Base-by-base conservation (phyloP, 2,797 vertebrate genomes). In the Pipistrellus nathusii region DNA sequence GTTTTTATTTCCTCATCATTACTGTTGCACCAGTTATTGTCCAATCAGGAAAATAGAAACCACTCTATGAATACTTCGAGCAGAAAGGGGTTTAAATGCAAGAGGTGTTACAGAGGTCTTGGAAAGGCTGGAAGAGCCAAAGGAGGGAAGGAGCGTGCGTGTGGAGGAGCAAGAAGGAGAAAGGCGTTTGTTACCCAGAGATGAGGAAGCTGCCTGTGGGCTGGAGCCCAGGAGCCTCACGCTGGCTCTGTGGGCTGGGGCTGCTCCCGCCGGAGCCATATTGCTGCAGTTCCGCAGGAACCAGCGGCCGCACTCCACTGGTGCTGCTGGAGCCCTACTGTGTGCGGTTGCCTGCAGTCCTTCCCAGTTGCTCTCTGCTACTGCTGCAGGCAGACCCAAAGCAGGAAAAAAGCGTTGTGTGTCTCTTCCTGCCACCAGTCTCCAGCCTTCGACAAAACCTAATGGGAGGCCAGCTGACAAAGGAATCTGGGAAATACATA, bases 401-500 rank as follows among this genome's bases (percentile, higher is more conserved):
- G 73, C 46, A n/a, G 86, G 69, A 41, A 27, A n/a, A n/a, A 18
- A 41, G 13, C 18, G n/a, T 11, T 23, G 20, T 38, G 20, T n/a
- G 20, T 23, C n/a, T 80, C 35, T 85, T 69, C 41, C 68, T 66
- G 76, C 76, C 53, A 12, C 51, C 14, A 32, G n/a, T n/a, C 68
- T 80, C 80, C 25, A 80, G 64, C 88, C 90, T 46, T n/a, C 57
- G 80, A 38, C 77, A 88, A 62, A 88, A 64, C 57, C 66, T 41
- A 30, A 51, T 14, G 66, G 69, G 69, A 82, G 80, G 55, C 25
- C 55, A 35, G 35, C 46, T 71, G 15, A 57, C 53, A 84, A 41
- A 91, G 94, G 66, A 44, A 15, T 59, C 72, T 86, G 87, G 89
- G 93, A 89, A 80, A 80, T 86, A 72, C 46, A 41, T 21, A 12